phyloP scores from a whole-genome alignment of 2,888 invertebrate species.

The Bursaphelenchus okinawaensis region DNA sequence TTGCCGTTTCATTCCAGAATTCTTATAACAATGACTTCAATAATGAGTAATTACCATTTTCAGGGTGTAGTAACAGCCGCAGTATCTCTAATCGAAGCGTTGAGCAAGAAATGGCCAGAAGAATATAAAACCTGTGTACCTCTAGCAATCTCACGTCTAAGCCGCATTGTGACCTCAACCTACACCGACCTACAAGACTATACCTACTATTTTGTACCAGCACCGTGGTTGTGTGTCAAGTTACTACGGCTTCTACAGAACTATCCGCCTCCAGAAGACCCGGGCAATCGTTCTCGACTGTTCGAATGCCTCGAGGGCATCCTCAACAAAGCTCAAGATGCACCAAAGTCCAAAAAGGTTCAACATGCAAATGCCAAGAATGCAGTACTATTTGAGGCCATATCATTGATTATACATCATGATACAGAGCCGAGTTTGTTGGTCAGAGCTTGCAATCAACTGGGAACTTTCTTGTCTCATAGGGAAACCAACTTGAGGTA shows the following conservation, averaged over 20 bases:
- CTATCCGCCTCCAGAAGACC: slow-evolving; percentile 96
- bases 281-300: slow-evolving; percentile 86
- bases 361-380: slow-evolving; percentile 99
- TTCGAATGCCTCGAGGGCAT: slow-evolving; percentile 80
- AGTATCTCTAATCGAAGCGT: slow-evolving; percentile 90
- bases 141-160: slow-evolving; percentile 89
- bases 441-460: slow-evolving; percentile 94
- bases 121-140: slow-evolving; percentile 99
- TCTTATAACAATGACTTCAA: not conserved
- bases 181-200: slow-evolving; percentile 99
- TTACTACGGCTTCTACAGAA: slow-evolving; percentile 88
- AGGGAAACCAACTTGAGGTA: slow-evolving; percentile 89
- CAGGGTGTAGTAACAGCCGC: slow-evolving; percentile 95
- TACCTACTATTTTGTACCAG: slow-evolving; percentile 99
- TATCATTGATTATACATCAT: slow-evolving; percentile 97
- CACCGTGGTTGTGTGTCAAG: slow-evolving; percentile 99
- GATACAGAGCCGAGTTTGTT: slow-evolving; percentile 71
- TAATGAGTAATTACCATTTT: slow-evolving; percentile 9
- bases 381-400: slow-evolving; percentile 97
- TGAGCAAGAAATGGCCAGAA: slow-evolving; percentile 96
- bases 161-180: slow-evolving; percentile 89
- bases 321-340: slow-evolving; percentile 76
- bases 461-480: slow-evolving; percentile 87
- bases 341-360: slow-evolving; percentile 98
- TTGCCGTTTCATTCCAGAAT: no score